phyloP scores from a whole-genome alignment of 2,797 vertebrate species.

The Naso thynnoides region DNA sequence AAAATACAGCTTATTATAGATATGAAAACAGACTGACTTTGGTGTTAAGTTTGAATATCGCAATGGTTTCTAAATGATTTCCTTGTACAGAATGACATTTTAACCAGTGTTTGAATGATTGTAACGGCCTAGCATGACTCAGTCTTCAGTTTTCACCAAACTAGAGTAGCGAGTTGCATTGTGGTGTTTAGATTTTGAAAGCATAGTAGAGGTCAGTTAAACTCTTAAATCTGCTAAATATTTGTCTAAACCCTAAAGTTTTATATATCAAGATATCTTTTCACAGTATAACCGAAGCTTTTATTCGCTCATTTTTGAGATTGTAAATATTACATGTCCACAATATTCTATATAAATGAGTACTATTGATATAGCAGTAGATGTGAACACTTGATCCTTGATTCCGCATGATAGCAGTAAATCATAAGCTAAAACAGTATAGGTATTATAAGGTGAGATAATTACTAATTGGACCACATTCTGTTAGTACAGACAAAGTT shows the following conservation, averaged over 20 bases:
- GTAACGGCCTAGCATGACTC: constrained; percentile 89
- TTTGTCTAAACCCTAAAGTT: constrained; percentile 86
- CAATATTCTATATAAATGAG: constrained; percentile 85
- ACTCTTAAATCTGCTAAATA: constrained; percentile 91
- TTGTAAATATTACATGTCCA: constrained; percentile 95
- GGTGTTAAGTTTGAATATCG: constrained; percentile 69
- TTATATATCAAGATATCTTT: constrained; percentile 88
- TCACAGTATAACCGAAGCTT: constrained; percentile 86
- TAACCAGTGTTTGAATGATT: constrained; percentile 81
- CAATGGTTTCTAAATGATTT: constrained; percentile 78
- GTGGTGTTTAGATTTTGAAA: constrained; percentile 90
- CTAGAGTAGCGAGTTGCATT: constrained; percentile 89
- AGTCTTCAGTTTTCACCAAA: constrained; percentile 87
- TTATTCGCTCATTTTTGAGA: constrained; percentile 93
- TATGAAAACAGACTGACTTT: constrained; percentile 75
- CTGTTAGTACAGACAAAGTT: constrained; percentile 49
- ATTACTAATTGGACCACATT: constrained; percentile 64
- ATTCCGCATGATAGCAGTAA: constrained; percentile 74
- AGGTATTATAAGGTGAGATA: constrained; percentile 67
- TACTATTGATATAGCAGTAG: constrained; percentile 85
- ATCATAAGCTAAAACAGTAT: constrained; percentile 70
- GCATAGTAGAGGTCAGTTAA: constrained; percentile 86
- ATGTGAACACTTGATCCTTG: constrained; percentile 86
- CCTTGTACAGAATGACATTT: constrained; percentile 84
- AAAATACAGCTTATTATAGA: constrained; percentile 53